Percentiles rank a stretch among this genome's conserved stretches.
phyloP scores from a whole-genome alignment of 1,140 invertebrate genomes.

The Xylocopa sonorina region DNA sequence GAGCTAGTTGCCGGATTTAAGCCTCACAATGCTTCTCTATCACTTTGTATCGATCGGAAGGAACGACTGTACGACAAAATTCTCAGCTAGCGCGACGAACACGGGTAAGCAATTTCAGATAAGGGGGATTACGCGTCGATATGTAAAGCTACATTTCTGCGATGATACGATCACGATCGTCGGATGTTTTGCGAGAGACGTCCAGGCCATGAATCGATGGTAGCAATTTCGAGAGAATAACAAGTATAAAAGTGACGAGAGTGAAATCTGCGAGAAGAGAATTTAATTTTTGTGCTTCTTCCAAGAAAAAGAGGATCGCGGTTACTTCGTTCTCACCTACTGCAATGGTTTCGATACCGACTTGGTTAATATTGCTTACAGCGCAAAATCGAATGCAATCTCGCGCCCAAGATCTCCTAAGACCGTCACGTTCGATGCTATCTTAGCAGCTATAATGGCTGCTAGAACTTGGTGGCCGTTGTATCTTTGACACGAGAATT shows the following conservation, averaged over 20 bases:
- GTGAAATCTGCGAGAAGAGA: no score
- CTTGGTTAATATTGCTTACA: constrained; percentile 15
- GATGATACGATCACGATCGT: not conserved
- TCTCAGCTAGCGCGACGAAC: constrained; percentile 21
- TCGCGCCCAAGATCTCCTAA: constrained; percentile 19
- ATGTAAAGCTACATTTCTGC: not conserved
- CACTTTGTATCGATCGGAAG: constrained; percentile 56
- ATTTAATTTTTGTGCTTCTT: no score
- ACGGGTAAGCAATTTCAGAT: constrained; percentile 46
- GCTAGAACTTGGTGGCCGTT: no score
- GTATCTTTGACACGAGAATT: not conserved
- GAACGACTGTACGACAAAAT: constrained; percentile 25
- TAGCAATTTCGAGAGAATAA: not conserved
- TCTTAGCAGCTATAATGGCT: not conserved
- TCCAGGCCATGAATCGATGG: not conserved
- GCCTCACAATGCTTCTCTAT: constrained; percentile 31
- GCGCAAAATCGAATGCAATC: constrained; percentile 19
- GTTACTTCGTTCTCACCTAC: not conserved
- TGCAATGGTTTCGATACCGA: not conserved
- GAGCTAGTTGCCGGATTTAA: constrained; percentile 58
- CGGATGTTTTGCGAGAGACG: not conserved
- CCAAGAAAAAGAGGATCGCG: not conserved
- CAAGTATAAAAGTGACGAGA: not conserved
- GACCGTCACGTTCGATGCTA: constrained; percentile 49
- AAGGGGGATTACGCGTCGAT: constrained; percentile 37